Percentiles rank a stretch among this genome's conserved stretches.
These are phyloP conservation scores for Lepus townsendii DNA, from an alignment of 2,797 vertebrate species.

Conservation along the genomic window DNA sequence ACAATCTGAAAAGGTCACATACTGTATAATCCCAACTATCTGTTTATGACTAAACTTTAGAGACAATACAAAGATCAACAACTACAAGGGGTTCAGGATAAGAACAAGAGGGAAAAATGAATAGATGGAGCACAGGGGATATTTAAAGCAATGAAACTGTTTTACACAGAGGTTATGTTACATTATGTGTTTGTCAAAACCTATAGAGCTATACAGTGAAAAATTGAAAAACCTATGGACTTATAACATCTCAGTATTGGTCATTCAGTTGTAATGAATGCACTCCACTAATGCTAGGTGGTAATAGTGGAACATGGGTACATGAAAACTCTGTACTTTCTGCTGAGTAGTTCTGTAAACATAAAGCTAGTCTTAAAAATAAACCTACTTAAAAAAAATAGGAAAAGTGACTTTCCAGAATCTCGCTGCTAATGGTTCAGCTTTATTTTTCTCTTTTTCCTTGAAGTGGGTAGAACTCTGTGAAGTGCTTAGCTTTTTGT, in stretches of 20 bases:
- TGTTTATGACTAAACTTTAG: not conserved
- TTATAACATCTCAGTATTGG: not conserved
- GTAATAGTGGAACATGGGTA: not conserved
- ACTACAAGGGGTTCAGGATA: not conserved
- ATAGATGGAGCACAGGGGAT: not conserved
- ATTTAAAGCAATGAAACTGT: not conserved
- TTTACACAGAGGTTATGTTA: not conserved
- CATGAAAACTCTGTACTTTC: not conserved
- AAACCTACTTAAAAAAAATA: not conserved
- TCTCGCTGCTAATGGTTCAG: not conserved
- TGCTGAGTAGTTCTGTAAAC: not conserved
- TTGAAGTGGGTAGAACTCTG: not conserved
- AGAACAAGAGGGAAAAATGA: not conserved
- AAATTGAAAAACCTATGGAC: not conserved
- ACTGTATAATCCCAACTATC: not conserved
- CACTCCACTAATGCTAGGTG: not conserved
- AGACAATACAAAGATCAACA: not conserved
- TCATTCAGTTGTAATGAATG: not conserved
- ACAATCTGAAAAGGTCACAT: not conserved
- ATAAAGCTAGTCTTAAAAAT: not conserved
- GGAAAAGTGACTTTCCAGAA: not conserved
- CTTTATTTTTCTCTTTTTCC: not conserved
- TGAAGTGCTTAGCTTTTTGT: constrained; percentile 13
- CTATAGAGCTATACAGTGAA: not conserved
- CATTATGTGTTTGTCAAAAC: not conserved